Evolutionary conservation across 2,888 invertebrate species (phyloP).

Genomic region (Orthosia cruda): DNA sequence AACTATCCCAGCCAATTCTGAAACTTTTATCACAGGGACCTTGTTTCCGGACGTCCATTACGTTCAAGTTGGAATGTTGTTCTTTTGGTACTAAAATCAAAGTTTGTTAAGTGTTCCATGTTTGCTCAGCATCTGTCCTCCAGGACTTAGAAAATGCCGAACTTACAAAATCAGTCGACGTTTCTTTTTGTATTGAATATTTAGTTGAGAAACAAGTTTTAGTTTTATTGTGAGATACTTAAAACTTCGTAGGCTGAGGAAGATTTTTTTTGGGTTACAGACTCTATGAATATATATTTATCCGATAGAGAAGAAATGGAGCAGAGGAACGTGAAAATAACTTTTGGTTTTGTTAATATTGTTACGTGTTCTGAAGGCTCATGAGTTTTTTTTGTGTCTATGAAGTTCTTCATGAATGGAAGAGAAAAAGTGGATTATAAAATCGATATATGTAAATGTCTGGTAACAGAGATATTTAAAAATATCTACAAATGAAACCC

Average conservation of each 20-base stretch:
- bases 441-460: no score
- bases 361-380: not conserved
- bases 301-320: constrained; percentile 13
- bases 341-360: constrained; percentile 28
- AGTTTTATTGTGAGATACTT: constrained; percentile 48
- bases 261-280: constrained; percentile 32
- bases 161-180: constrained; percentile 58
- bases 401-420: not conserved
- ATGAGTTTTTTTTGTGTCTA: not conserved
- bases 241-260: constrained; percentile 36
- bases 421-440: not conserved
- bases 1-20: constrained; percentile 65
- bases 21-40: constrained; percentile 63
- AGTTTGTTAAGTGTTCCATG: constrained; percentile 67
- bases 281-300: constrained; percentile 35
- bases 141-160: constrained; percentile 58
- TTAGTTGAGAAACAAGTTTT: constrained; percentile 50
- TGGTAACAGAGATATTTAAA: not conserved
- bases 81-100: constrained; percentile 70
- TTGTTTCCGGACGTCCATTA: constrained; percentile 64
- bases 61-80: constrained; percentile 63
- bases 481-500: not conserved
- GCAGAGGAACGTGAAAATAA: not conserved
- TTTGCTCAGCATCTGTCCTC: constrained; percentile 54
- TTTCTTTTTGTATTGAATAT: constrained; percentile 64